phyloP scores from a whole-genome alignment of 2,797 vertebrate genomes.

The Oreortyx pictus region DNA sequence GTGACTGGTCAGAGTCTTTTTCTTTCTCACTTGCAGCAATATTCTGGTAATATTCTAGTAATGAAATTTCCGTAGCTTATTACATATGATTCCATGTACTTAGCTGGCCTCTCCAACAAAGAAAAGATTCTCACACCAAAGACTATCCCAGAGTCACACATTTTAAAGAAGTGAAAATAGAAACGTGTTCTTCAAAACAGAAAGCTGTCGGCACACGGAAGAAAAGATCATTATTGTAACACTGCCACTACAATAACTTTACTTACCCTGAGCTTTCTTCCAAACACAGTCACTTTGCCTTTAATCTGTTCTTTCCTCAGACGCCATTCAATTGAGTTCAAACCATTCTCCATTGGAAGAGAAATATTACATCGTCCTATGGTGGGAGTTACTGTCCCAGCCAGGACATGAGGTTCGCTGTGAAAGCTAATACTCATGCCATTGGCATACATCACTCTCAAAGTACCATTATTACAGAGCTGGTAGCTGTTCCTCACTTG shows the following conservation, averaged over 20 bases:
- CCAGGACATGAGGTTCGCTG: conserved; percentile 97
- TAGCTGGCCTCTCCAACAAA: neutral
- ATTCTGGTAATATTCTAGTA: neutral
- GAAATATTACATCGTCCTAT: conserved; percentile 99
- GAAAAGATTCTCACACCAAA: neutral
- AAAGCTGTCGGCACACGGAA: neutral
- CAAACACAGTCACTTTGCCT: conserved; percentile 97
- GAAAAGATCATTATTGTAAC: neutral
- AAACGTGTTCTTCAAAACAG: neutral
- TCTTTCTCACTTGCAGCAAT: neutral
- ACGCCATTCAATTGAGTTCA: conserved; percentile 99
- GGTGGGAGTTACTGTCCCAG: conserved; percentile 96
- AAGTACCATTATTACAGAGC: conserved; percentile 96
- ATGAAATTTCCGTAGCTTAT: neutral
- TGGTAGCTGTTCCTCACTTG: conserved; percentile 99
- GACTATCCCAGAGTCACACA: neutral
- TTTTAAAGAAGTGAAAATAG: neutral
- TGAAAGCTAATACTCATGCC: conserved; percentile 99
- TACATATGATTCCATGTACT: neutral
- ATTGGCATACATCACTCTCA: conserved; percentile 98
- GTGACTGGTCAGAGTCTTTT: neutral
- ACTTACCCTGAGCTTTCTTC: conserved; percentile 97
- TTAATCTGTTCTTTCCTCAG: conserved; percentile 97
- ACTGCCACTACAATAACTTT: neutral
- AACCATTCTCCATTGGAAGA: conserved; percentile 95